These are phyloP conservation scores for Heteromurus nitidus DNA, from an alignment of 2,888 invertebrate genomes.

Conservation along the genomic window DNA sequence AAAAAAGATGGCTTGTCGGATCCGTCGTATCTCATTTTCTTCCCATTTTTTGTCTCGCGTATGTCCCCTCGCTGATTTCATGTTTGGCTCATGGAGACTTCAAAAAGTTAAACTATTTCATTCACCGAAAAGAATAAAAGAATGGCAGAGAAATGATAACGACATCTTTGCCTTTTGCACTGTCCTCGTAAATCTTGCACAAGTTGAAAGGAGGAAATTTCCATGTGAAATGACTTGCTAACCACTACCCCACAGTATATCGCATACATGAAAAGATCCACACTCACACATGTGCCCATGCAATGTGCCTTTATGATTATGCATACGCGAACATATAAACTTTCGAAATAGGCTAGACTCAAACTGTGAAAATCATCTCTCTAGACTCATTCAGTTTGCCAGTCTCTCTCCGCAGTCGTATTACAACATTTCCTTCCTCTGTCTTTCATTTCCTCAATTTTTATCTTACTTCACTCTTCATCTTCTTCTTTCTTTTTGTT, in stretches of 20 bases:
- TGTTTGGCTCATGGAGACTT: no score
- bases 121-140: background rate
- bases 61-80: no score
- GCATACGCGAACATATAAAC: no score
- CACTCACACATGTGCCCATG: no score
- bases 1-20: no score
- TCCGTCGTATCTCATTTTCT: no score
- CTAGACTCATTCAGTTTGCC: background rate
- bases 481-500: slow-evolving; percentile 8
- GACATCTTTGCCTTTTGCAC: slow-evolving; percentile 53
- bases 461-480: slow-evolving; percentile 29
- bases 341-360: background rate
- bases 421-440: slow-evolving; percentile 40
- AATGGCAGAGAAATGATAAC: slow-evolving; percentile 38
- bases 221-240: slow-evolving; percentile 50
- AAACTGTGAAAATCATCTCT: slow-evolving; percentile 38
- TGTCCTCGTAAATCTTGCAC: slow-evolving; percentile 48
- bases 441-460: slow-evolving; percentile 56
- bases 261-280: no score
- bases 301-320: no score
- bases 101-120: slow-evolving; percentile 20
- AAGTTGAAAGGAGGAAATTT: slow-evolving; percentile 26
- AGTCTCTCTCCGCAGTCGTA: background rate
- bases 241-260: slow-evolving; percentile 32
- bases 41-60: no score